Percentiles rank a stretch among this genome's conserved stretches.
Conservation (phyloP, 2,113 vertebrate genomes). For the Galbula dea region DNA sequence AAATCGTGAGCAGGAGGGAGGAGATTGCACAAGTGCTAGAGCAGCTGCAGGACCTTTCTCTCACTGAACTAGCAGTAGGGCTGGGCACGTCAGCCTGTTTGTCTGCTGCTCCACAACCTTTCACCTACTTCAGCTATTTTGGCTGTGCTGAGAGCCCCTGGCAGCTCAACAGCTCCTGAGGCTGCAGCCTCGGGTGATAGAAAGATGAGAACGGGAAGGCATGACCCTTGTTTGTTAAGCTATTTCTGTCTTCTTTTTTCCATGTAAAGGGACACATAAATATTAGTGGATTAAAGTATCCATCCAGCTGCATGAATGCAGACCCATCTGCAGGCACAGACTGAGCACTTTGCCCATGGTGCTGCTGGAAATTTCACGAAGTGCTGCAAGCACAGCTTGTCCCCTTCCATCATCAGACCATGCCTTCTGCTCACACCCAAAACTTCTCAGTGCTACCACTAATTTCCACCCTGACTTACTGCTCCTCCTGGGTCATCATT, state of each 20-base stretch:
- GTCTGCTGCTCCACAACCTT: slow-evolving; percentile 32
- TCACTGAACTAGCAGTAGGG: background rate
- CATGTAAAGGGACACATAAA: background rate
- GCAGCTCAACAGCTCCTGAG: background rate
- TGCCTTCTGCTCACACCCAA: background rate
- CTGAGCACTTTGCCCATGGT: accelerated
- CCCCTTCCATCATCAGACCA: background rate
- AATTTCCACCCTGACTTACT: background rate
- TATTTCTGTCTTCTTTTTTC: slow-evolving; percentile 21
- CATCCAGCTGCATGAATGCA: background rate
- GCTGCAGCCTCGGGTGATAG: background rate
- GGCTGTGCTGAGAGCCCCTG: background rate
- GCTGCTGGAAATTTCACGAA: background rate
- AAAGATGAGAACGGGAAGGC: slow-evolving; percentile 9
- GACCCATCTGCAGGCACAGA: background rate
- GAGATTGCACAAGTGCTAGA: background rate
- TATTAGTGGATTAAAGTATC: background rate
- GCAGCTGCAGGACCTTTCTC: slow-evolving; percentile 47
- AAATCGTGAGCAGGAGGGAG: background rate
- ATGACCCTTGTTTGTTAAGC: background rate
- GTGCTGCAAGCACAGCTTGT: accelerated
- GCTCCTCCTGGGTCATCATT: background rate
- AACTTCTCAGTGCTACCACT: background rate
- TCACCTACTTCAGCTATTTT: slow-evolving; percentile 38
- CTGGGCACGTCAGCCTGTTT: slow-evolving; percentile 18